Evolutionary conservation across 2,113 vertebrate genomes (phyloP).

Genomic region (Speoplatyrhinus poulsoni): DNA sequence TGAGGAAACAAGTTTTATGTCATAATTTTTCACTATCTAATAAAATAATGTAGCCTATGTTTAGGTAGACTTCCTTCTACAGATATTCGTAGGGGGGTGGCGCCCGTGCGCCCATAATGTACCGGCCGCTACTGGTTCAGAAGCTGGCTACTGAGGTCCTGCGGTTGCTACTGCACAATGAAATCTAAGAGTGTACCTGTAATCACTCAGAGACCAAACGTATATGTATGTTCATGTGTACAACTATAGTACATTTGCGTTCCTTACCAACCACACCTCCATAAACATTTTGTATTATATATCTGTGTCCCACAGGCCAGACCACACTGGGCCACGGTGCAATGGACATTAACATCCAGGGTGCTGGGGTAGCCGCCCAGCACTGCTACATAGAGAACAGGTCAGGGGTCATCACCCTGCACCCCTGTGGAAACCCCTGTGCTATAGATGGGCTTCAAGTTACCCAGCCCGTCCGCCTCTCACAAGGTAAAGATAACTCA

Average conservation of each 20-base stretch:
- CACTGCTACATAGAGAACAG: constrained; percentile 93
- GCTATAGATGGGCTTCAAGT: constrained; percentile 82
- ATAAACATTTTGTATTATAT: neutral
- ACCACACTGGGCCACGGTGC: constrained; percentile 84
- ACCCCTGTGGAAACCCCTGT: constrained; percentile 90
- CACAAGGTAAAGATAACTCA: constrained; percentile 82
- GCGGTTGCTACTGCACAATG: too few species aligned
- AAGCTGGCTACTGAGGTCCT: too few species aligned
- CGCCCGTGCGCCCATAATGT: too few species aligned
- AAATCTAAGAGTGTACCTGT: too few species aligned
- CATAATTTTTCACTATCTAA: too few species aligned
- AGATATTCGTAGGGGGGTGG: too few species aligned
- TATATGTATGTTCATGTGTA: neutral
- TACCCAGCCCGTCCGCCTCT: constrained; percentile 82
- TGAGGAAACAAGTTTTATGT: too few species aligned
- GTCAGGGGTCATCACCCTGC: constrained; percentile 81
- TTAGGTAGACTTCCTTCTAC: too few species aligned
- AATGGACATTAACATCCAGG: constrained; percentile 86
- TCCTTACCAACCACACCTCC: too few species aligned
- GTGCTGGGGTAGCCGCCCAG: constrained; percentile 81
- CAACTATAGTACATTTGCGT: too few species aligned
- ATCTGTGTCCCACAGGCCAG: constrained; percentile 70
- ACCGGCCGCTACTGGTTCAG: too few species aligned
- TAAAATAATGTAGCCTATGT: too few species aligned
- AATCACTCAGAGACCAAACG: neutral